Evolutionary conservation across 2,888 invertebrate genomes (phyloP).

Genomic region (Catotricha subobsoleta): DNA sequence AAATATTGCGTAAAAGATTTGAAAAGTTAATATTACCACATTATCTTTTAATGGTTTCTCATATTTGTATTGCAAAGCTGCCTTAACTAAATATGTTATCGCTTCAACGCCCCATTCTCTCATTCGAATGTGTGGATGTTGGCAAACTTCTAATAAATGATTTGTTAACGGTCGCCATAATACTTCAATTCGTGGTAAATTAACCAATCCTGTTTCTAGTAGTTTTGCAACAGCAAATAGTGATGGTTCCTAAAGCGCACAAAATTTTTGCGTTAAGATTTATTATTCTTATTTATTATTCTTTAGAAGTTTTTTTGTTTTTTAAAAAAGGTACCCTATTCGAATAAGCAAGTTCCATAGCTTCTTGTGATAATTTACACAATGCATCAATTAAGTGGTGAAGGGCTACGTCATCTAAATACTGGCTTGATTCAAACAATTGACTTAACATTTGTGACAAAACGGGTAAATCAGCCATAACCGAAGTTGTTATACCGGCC

Average conservation of each 20-base stretch:
- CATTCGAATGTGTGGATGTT: constrained; percentile 88
- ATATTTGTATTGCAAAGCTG: constrained; percentile 75
- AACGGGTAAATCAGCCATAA: constrained; percentile 88
- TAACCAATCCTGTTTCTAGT: constrained; percentile 92
- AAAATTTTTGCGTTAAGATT: constrained; percentile 10
- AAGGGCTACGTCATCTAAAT: constrained; percentile 81
- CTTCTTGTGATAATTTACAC: constrained; percentile 88
- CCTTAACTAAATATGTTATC: constrained; percentile 81
- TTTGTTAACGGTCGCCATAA: constrained; percentile 90
- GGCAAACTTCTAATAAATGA: constrained; percentile 89
- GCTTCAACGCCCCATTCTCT: constrained; percentile 97
- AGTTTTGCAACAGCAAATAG: constrained; percentile 93
- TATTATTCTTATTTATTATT: neutral
- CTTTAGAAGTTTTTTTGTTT: too few relatives aligned
- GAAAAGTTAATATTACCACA: constrained; percentile 36
- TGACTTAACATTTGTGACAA: constrained; percentile 80
- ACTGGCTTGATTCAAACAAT: constrained; percentile 86
- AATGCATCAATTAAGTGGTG: constrained; percentile 93
- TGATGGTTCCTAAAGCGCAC: constrained; percentile 61
- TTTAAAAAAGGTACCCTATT: constrained; percentile 47
- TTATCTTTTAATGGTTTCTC: constrained; percentile 66
- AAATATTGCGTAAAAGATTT: constrained; percentile 1
- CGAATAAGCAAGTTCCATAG: constrained; percentile 91
- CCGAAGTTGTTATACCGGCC: constrained; percentile 84
- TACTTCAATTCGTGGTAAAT: constrained; percentile 81